Base-by-base conservation (phyloP, 2,113 vertebrate genomes). In the Zosterops borbonicus region DNA sequence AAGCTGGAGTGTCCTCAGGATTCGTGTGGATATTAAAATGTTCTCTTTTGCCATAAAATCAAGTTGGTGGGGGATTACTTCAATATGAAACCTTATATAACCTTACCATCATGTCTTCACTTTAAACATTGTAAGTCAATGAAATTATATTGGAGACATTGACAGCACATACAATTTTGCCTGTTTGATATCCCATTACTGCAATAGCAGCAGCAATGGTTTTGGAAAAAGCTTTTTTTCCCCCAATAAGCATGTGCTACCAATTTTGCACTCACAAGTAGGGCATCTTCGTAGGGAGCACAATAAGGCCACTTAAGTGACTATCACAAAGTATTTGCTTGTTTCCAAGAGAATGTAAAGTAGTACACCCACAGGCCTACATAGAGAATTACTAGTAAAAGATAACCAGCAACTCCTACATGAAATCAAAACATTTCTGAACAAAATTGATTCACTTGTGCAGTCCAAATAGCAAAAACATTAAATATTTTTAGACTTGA, bases 131-230 rank as follows among this genome's bases (percentile, higher is more conserved):
- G 46, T 65, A 97, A 97, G 92, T 97, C 96, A 97, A 97, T 97
- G 92, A 97, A 98, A 98, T 97, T 97, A 96, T 95, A 97, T 96
- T 92, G 95, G 92, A 96, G 95, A 64, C 93, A 97, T 76, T 97
- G 96, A 96, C 95, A 96, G 96, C 96, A 97, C 79, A 73, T 96
- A 92, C 95, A 96, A 85, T 97, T 98, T 98, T 97, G 87, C 96
- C 96, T 95, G 92, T 96, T 97, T 98, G 96, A 97, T 96, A 92
- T 83, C 96, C 95, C 76, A 94, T 97, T 98, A 97, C 74, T 84
- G 55, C 90, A 97, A 91, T 41, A 95, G 85, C 87, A 88, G 76
- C 80, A 11, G 60, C 91, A 92, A 89, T 35, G 58, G 59, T 87
- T 97, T 85, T 47, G 81, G 91, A 58, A 95, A 96, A 84, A 80